phyloP scores from a whole-genome alignment of 2,113 vertebrate species.

The Cyanistes caeruleus region DNA sequence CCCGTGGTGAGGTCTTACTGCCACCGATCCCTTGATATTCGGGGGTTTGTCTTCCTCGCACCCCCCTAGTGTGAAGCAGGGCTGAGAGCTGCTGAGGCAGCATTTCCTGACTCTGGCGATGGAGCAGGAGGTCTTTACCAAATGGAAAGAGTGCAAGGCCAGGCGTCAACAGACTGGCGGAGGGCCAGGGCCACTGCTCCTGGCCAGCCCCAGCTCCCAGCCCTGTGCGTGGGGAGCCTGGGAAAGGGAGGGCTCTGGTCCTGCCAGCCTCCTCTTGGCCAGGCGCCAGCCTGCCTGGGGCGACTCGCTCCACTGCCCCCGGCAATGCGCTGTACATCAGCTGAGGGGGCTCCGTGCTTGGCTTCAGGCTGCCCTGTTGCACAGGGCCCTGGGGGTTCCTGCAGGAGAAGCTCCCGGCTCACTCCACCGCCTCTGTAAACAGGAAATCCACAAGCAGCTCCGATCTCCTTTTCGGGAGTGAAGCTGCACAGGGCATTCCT shows the following conservation, averaged over 20 bases:
- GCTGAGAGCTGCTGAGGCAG: neutral
- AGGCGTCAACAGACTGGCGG: neutral
- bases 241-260: neutral
- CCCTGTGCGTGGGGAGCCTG: neutral
- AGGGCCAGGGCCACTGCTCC: neutral
- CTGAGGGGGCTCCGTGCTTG: neutral
- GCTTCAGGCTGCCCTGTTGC: neutral
- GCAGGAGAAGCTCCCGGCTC: neutral
- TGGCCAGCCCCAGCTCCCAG: neutral
- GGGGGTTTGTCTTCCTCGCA: rapidly evolving
- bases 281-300: neutral
- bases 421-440: neutral
- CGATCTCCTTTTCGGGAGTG: conserved; percentile 22
- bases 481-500: conserved; percentile 15
- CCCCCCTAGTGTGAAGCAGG: rapidly evolving
- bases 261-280: neutral
- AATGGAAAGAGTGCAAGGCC: neutral
- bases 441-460: conserved; percentile 52
- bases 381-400: neutral
- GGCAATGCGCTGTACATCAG: neutral
- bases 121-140: neutral
- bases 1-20: rapidly evolving
- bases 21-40: neutral
- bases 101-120: neutral
- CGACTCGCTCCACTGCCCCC: neutral